phyloP scores from a whole-genome alignment of 2,797 vertebrate species.

The Podargus strigoides region DNA sequence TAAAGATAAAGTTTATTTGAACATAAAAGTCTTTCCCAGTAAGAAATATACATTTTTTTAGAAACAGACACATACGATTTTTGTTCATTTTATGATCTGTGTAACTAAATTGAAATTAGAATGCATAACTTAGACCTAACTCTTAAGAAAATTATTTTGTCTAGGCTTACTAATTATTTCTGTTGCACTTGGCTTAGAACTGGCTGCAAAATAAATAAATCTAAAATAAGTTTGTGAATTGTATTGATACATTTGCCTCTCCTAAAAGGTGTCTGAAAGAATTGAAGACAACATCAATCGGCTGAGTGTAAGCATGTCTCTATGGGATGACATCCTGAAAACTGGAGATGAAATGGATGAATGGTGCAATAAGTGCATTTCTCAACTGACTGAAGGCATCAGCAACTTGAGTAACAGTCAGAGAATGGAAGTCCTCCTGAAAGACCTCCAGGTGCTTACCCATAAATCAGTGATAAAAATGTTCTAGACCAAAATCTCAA shows the following conservation, averaged over 20 bases:
- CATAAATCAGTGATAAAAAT: not conserved
- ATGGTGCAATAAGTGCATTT: constrained; percentile 81
- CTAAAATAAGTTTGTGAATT: not conserved
- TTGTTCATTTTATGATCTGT: not conserved
- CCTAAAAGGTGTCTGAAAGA: constrained; percentile 83
- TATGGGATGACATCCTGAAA: constrained; percentile 88
- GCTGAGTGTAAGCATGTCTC: constrained; percentile 75
- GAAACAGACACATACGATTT: not conserved
- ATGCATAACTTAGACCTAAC: not conserved
- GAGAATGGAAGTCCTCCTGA: constrained; percentile 77
- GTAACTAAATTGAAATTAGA: not conserved
- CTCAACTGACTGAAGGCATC: constrained; percentile 81
- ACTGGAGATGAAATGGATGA: constrained; percentile 84
- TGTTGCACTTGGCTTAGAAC: not conserved
- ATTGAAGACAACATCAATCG: constrained; percentile 85
- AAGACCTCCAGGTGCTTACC: constrained; percentile 84
- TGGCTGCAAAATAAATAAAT: not conserved
- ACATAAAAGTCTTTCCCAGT: not conserved
- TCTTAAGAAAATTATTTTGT: not conserved
- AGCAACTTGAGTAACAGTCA: constrained; percentile 79
- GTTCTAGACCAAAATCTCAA: not conserved
- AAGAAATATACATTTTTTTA: not conserved
- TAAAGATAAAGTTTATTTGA: not conserved
- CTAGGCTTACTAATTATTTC: not conserved
- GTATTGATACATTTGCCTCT: not conserved